Evolutionary conservation across 37 sponge, comb jelly and placozoan species (phyloP).

Genomic region (Aplysina aerophoba): DNA sequence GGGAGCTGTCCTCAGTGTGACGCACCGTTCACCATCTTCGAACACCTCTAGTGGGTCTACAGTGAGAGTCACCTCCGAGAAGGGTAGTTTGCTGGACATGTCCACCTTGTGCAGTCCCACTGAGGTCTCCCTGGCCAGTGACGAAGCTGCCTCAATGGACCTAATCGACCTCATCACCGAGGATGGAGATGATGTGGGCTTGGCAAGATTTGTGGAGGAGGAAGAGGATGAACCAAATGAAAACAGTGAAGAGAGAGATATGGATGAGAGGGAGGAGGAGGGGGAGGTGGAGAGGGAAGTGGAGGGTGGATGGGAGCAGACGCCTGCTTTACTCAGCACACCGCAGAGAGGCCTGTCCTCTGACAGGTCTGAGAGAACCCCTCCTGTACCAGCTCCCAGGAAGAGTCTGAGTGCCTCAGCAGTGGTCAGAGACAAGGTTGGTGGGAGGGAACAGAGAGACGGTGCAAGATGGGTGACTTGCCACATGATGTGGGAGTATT

Average conservation of each 20-base stretch:
- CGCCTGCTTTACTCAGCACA: no score
- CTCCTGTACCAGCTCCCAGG: constrained; percentile 21
- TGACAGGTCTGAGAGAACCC: background rate
- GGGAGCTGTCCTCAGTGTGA: no score
- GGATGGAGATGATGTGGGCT: constrained; percentile 2
- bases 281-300: background rate
- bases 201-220: background rate
- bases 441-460: background rate
- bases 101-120: no score
- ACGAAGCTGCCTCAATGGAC: no score
- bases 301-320: background rate
- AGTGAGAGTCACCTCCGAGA: no score
- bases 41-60: no score
- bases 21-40: no score
- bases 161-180: background rate
- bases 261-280: background rate
- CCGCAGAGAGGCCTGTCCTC: no score
- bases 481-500: no score
- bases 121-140: no score
- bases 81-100: no score
- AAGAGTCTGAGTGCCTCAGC: background rate
- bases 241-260: background rate
- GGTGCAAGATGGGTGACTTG: no score
- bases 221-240: constrained; percentile 20
- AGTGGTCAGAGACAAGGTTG: background rate